phyloP scores from a whole-genome alignment of 2,113 vertebrate genomes.

The Nannospalax galili region DNA sequence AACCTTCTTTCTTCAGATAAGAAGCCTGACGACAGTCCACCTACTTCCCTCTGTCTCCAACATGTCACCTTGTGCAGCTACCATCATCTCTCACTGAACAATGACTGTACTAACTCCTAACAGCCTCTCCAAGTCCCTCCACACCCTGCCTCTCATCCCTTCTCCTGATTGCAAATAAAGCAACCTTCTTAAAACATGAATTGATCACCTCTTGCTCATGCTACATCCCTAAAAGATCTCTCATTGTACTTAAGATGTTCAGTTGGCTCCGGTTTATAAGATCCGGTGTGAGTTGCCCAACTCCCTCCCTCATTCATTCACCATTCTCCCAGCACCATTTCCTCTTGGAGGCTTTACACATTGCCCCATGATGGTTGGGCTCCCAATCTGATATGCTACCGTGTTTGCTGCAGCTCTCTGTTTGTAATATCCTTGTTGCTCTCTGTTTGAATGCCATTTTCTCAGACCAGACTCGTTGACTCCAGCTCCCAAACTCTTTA shows the following conservation, averaged over 20 bases:
- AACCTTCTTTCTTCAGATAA: not conserved
- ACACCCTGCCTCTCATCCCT: no score
- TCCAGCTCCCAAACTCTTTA: not conserved
- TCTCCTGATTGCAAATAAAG: not conserved
- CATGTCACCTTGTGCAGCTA: not conserved
- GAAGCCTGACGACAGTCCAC: not conserved
- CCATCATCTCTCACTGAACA: not conserved
- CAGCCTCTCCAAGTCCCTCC: not conserved
- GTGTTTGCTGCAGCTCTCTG: no score
- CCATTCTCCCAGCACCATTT: not conserved
- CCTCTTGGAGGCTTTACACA: not conserved
- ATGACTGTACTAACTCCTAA: not conserved
- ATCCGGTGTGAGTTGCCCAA: not conserved
- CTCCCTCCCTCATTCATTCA: not conserved
- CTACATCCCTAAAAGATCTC: not conserved
- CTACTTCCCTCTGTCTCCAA: not conserved
- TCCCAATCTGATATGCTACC: not conserved
- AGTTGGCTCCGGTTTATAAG: not conserved
- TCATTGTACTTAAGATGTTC: not conserved
- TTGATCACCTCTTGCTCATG: not conserved
- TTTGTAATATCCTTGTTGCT: no score
- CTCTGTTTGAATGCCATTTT: not conserved
- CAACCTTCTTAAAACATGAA: not conserved
- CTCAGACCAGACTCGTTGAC: not conserved
- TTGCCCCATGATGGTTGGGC: rapidly evolving